Percentiles rank a stretch among this genome's conserved stretches.
These are phyloP conservation scores for Pollenia amentaria DNA, from an alignment of 2,888 invertebrate species.

Conservation along the genomic window DNA sequence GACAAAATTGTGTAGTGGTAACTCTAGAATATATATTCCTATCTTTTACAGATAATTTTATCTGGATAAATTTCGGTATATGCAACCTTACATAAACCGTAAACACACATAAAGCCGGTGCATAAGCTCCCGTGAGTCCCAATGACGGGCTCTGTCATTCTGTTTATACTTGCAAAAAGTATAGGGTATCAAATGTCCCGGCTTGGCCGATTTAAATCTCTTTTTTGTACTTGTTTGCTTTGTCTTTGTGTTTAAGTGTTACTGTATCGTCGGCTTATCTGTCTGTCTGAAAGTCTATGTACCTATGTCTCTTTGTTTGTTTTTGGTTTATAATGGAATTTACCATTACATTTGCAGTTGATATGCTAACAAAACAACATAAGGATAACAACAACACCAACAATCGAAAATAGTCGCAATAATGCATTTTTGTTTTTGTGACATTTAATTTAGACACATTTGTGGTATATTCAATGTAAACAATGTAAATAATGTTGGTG, in stretches of 20 bases:
- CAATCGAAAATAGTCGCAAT: background rate
- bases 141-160: constrained; percentile 55
- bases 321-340: constrained; percentile 58
- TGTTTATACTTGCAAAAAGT: too few relatives aligned
- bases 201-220: too few relatives aligned
- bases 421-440: constrained; percentile 32
- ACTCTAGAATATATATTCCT: too few relatives aligned
- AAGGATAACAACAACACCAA: constrained; percentile 8
- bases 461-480: constrained; percentile 64
- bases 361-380: constrained; percentile 38
- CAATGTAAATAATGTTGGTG: constrained; percentile 41
- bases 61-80: too few relatives aligned
- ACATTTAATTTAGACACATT: constrained; percentile 64
- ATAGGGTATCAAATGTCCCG: too few relatives aligned
- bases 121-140: too few relatives aligned
- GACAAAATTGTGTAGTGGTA: too few relatives aligned
- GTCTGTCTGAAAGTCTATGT: background rate
- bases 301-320: background rate
- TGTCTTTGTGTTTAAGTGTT: too few relatives aligned
- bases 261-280: background rate
- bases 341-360: constrained; percentile 63
- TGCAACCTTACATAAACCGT: too few relatives aligned
- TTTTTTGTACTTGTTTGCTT: background rate
- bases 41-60: too few relatives aligned
- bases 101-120: too few relatives aligned